Percentiles rank a stretch among this genome's conserved stretches.
Evolutionary conservation across 2,888 invertebrate genomes (phyloP).

Genomic region (Tipula helvola): DNA sequence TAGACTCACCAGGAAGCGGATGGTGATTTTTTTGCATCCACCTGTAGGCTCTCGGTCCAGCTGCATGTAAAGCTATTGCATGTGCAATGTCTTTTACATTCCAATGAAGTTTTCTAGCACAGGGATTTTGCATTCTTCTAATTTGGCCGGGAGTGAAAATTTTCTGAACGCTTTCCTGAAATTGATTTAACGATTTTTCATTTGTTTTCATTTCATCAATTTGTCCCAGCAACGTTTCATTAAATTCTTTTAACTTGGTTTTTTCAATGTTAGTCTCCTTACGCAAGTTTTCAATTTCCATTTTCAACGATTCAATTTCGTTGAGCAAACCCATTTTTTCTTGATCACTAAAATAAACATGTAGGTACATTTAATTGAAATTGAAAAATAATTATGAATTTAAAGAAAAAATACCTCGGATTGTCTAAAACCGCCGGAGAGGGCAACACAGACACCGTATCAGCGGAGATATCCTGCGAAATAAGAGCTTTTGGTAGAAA

Average conservation of each 20-base stretch:
- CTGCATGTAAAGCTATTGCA: constrained; percentile 12
- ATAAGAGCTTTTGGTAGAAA: too few species aligned
- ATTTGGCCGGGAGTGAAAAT: neutral
- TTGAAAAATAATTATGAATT: too few species aligned
- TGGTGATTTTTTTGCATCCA: neutral
- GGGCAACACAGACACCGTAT: neutral
- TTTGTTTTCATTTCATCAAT: neutral
- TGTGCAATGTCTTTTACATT: neutral
- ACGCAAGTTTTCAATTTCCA: too few species aligned
- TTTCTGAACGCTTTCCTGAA: neutral
- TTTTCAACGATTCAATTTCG: neutral
- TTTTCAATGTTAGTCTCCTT: too few species aligned
- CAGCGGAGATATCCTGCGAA: neutral
- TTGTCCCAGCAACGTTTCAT: neutral
- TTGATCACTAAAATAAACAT: neutral
- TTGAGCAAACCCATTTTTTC: neutral
- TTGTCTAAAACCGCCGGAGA: neutral
- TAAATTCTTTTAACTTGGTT: too few species aligned
- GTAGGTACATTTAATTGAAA: neutral
- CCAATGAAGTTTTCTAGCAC: neutral
- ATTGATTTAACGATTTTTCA: neutral
- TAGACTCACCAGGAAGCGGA: neutral
- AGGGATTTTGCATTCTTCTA: neutral
- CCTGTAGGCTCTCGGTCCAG: constrained; percentile 8
- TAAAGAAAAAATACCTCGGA: too few species aligned